Percentiles rank a stretch among this genome's conserved stretches.
phyloP scores from a whole-genome alignment of 2,888 invertebrate species.

The Lagria hirta region DNA sequence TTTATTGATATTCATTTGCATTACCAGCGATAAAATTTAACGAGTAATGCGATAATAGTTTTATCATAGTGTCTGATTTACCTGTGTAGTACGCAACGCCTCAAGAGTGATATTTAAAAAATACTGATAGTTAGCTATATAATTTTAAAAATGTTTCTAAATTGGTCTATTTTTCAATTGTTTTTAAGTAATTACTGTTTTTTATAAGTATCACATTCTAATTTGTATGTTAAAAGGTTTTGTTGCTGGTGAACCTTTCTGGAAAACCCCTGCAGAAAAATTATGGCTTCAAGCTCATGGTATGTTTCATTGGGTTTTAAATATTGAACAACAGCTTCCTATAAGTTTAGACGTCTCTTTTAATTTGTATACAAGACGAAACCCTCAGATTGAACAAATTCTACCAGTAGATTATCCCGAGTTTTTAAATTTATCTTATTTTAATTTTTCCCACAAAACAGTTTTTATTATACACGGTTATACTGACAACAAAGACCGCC shows the following conservation, averaged over 20 bases:
- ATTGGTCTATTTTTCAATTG: conserved; percentile 3
- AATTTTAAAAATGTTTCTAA: no score
- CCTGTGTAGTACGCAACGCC: no score
- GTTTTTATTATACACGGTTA: conserved; percentile 28
- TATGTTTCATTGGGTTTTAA: conserved; percentile 15
- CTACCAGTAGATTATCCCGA: conserved; percentile 3
- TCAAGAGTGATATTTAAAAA: no score
- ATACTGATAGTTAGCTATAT: no score
- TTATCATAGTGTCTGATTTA: no score
- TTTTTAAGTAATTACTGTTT: no score
- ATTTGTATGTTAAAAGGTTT: conserved; percentile 3
- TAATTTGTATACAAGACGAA: conserved; percentile 24
- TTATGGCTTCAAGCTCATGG: conserved; percentile 14
- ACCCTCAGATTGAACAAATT: conserved; percentile 14
- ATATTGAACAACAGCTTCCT: conserved; percentile 6
- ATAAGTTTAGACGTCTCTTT: conserved; percentile 21
- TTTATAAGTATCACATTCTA: not conserved
- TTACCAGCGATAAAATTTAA: no score
- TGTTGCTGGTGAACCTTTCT: conserved; percentile 6
- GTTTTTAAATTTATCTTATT: conserved; percentile 16
- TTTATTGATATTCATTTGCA: no score
- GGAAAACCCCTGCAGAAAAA: conserved; percentile 13
- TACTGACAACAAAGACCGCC: conserved; percentile 25
- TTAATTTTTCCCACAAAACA: conserved; percentile 14
- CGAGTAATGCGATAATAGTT: no score